Evolutionary conservation across 2,888 invertebrate species (phyloP).

Genomic region (Stegana nigrithorax): DNA sequence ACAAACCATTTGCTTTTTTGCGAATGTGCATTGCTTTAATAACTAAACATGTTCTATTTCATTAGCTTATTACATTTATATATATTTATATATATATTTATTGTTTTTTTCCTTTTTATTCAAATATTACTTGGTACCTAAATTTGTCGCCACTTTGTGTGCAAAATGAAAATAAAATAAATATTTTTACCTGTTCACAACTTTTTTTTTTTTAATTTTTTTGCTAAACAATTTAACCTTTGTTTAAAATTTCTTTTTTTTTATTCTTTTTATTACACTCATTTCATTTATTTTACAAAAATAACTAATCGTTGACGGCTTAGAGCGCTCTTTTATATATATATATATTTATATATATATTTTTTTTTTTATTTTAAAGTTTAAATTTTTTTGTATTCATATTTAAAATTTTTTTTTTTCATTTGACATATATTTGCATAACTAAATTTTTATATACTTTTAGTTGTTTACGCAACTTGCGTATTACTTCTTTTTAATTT

Average conservation of each 20-base stretch:
- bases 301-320: constrained; percentile 61
- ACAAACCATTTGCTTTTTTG: too few relatives aligned
- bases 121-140: background rate
- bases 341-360: constrained; percentile 40
- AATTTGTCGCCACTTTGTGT: too few relatives aligned
- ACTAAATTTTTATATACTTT: constrained; percentile 17
- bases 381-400: constrained; percentile 28
- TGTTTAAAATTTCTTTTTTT: constrained; percentile 7
- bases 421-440: constrained; percentile 18
- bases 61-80: too few relatives aligned
- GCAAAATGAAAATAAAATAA: background rate
- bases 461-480: constrained; percentile 2
- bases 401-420: background rate
- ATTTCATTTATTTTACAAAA: constrained; percentile 48
- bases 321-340: constrained; percentile 54
- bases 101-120: background rate
- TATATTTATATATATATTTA: too few relatives aligned
- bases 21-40: too few relatives aligned
- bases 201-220: constrained; percentile 43
- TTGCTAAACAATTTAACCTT: constrained; percentile 30
- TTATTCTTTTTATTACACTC: constrained; percentile 27
- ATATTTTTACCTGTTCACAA: constrained; percentile 7
- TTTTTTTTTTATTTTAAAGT: constrained; percentile 45
- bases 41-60: too few relatives aligned
- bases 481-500: constrained; percentile 30